Evolutionary conservation across 2,113 vertebrate species (phyloP).

Genomic region (Lontra canadensis): DNA sequence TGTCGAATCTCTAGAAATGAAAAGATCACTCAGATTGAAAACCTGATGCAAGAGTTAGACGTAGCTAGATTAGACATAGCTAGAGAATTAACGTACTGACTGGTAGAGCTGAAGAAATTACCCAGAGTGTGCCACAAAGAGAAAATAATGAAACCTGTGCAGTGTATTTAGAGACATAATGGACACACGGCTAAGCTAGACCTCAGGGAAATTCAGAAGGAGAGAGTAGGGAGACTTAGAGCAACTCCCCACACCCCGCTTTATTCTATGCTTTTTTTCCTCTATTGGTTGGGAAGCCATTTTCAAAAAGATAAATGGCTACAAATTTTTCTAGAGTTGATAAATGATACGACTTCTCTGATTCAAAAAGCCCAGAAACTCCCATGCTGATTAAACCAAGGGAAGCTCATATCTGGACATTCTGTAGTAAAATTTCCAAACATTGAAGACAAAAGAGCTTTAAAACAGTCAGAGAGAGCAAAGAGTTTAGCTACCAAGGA

Average conservation of each 20-base stretch:
- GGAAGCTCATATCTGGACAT: background rate
- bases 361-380: background rate
- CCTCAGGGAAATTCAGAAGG: background rate
- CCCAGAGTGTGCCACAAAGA: background rate
- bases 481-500: background rate
- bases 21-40: background rate
- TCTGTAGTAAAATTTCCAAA: background rate
- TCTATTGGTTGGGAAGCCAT: background rate
- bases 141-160: background rate
- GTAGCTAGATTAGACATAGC: background rate
- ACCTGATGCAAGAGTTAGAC: background rate
- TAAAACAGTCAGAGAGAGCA: background rate
- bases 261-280: background rate
- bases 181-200: background rate
- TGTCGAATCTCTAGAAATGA: slow-evolving; percentile 2
- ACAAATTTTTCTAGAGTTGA: background rate
- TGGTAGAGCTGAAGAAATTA: background rate
- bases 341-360: background rate
- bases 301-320: background rate
- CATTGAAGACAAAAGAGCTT: background rate
- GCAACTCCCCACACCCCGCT: background rate
- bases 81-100: background rate
- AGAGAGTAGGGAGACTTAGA: background rate
- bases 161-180: background rate
- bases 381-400: background rate